Evolutionary conservation across 2,888 invertebrate species (phyloP), one percentile per base, ranked within the genome.

Genomic region (Hylaea fasciaria): DNA sequence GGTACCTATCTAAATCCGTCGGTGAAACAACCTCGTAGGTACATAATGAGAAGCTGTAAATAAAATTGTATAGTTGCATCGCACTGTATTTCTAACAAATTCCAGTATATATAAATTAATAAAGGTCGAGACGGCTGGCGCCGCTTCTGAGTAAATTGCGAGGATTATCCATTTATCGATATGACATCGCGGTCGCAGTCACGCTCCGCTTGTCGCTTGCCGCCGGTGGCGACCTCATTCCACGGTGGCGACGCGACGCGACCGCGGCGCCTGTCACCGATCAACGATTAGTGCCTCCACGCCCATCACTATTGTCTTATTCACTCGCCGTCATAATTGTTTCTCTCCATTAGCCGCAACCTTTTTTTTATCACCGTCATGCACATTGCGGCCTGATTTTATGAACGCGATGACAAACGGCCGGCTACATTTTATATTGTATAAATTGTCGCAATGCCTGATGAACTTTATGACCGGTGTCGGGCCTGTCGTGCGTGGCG

Each of bases 291-390:
- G 75, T 71, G 70, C 73, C 74, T 76, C 66, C 78, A 77, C 80
- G 78, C 82, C 79, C 87, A 84, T 85, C 87, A 83, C 89, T 89
- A 88, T 86, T 87, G 83, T 87, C 77, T 82, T 78, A 82, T 84
- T 79, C 66, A 71, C 66, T 70, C 69, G 59, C 65, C 65, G 49
- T 66, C 65, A 67, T 80, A 74, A 80, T 79, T 80, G 72, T 74
- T 72, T 72, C 64, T 71, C 64, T 66, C 57, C 62, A 63, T 70
- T 69, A 68, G 43, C 50, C 40, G 43, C 54, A 56, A 58, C 55
- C 53, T 55, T 60, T 65, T 70, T 66, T 59, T 61, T 51, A 43
- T 55, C 56, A 54, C 54, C 48, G 59, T 53, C 59, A 57, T 63
- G 67, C 59, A 62, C 54, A 62, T 62, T 55, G 66, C 59, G 58